A percentile compares a stretch with the other conserved stretches of the same genome.
Evolutionary conservation across 1,140 invertebrate species (phyloP).

Genomic region (Leucophenga varia): DNA sequence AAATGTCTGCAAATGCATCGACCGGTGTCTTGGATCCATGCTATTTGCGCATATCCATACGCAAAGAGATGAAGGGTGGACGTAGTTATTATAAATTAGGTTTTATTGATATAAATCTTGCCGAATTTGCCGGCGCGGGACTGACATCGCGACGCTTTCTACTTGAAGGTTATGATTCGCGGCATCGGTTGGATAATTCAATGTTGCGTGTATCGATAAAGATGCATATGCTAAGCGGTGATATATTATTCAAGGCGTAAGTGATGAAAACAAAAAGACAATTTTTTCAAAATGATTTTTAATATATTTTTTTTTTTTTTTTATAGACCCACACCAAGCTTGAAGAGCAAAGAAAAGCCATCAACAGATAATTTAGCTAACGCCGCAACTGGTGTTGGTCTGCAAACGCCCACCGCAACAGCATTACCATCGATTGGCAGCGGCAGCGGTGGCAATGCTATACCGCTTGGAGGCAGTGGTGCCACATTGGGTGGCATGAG

Average conservation of each 20-base stretch:
- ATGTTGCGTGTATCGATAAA: constrained; percentile 87
- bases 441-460: constrained; percentile 29
- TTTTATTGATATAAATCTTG: constrained; percentile 94
- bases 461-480: constrained; percentile 56
- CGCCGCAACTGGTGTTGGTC: constrained; percentile 53
- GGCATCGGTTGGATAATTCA: constrained; percentile 92
- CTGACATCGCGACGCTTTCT: constrained; percentile 80
- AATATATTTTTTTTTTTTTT: constrained; percentile 13
- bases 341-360: constrained; percentile 65
- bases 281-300: neutral
- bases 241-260: constrained; percentile 98
- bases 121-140: constrained; percentile 94
- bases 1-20: constrained; percentile 94
- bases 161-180: constrained; percentile 90
- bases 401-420: constrained; percentile 46
- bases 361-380: constrained; percentile 43
- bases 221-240: constrained; percentile 92
- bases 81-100: constrained; percentile 93
- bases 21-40: constrained; percentile 93
- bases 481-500: constrained; percentile 36
- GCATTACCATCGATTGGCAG: constrained; percentile 35
- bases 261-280: constrained; percentile 40
- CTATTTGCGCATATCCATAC: constrained; percentile 86
- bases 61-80: constrained; percentile 88
- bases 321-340: constrained; percentile 67